Percentiles rank a stretch among this genome's conserved stretches.
phyloP scores from a whole-genome alignment of 2,113 vertebrate genomes.

The Muscicapa adusta region DNA sequence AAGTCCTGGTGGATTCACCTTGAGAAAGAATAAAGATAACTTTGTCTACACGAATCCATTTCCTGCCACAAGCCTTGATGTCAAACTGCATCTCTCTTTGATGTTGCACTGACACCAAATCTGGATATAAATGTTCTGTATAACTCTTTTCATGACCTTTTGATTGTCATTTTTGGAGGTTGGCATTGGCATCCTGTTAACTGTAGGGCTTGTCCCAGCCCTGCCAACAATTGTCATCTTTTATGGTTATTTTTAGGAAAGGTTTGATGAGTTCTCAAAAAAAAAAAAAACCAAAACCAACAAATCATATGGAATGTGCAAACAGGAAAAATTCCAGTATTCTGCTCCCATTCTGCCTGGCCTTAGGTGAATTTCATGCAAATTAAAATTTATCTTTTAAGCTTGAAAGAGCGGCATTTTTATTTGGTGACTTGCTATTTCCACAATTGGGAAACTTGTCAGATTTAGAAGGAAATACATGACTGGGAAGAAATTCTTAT shows the following conservation, averaged over 20 bases:
- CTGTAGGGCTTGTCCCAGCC: not conserved
- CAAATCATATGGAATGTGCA: not conserved
- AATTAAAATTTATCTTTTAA: not conserved
- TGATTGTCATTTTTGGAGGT: not conserved
- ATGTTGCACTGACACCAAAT: not conserved
- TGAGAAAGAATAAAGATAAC: not conserved
- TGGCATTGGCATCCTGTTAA: not conserved
- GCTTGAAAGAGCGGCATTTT: not conserved
- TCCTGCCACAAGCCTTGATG: conserved; percentile 15
- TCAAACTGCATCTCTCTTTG: not conserved
- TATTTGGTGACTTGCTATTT: not conserved
- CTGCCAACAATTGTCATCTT: not conserved
- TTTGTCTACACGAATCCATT: not conserved
- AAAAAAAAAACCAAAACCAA: not conserved
- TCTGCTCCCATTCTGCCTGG: not conserved
- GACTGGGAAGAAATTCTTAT: not conserved
- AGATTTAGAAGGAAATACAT: not conserved
- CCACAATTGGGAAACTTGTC: not conserved
- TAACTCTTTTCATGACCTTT: not conserved
- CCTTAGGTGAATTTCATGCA: not conserved
- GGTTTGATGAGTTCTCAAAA: not conserved
- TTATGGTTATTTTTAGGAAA: not conserved
- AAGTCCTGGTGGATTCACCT: not conserved
- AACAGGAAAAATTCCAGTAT: not conserved
- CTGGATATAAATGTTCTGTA: not conserved